Evolutionary conservation across 2,113 vertebrate genomes (phyloP).

Genomic region (Epinephelus moara): DNA sequence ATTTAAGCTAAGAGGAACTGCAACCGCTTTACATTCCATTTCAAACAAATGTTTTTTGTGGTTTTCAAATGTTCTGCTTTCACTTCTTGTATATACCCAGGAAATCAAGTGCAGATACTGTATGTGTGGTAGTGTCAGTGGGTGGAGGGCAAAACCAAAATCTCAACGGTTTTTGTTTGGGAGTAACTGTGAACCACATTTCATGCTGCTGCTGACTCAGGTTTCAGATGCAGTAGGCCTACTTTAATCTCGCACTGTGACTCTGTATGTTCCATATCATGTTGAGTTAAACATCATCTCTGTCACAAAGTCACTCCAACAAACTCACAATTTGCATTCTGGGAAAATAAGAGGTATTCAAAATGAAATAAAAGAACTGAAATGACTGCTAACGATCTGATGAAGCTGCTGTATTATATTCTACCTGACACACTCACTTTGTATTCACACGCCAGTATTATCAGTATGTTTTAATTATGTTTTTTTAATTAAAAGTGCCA

Average conservation of each 20-base stretch:
- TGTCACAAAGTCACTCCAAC: background rate
- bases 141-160: background rate
- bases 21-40: background rate
- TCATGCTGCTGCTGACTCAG: background rate
- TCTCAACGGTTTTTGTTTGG: background rate
- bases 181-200: background rate
- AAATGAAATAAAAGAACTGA: background rate
- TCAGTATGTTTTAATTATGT: background rate
- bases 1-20: background rate
- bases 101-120: constrained; percentile 6
- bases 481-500: constrained; percentile 50
- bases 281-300: background rate
- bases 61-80: constrained; percentile 16
- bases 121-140: background rate
- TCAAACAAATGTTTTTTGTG: background rate
- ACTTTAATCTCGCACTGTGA: background rate
- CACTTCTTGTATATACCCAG: constrained; percentile 6
- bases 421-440: background rate
- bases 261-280: background rate
- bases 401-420: background rate
- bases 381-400: background rate
- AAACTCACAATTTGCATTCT: background rate
- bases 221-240: background rate
- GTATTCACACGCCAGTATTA: constrained; percentile 8
- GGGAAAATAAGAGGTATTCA: background rate